Evolutionary conservation across 2,888 invertebrate species (phyloP).

Genomic region (Drosophila emarginata): DNA sequence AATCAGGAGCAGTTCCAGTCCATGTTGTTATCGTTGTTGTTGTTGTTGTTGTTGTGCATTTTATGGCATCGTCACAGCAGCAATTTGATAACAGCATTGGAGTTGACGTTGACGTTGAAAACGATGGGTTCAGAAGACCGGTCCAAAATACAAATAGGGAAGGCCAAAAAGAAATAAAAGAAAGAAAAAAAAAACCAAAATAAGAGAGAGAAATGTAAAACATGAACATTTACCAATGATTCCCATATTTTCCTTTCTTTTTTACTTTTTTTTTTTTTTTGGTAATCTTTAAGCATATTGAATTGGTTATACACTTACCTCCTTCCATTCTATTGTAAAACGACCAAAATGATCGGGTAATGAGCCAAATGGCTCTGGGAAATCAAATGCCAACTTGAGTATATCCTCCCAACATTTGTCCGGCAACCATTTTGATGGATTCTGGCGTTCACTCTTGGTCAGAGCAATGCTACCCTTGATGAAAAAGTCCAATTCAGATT

Average conservation of each 20-base stretch:
- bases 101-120: constrained; percentile 61
- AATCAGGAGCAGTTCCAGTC: constrained; percentile 46
- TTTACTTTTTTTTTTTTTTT: not conserved
- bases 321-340: constrained; percentile 86
- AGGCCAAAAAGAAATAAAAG: constrained; percentile 13
- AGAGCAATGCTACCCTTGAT: constrained; percentile 92
- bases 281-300: constrained; percentile 5
- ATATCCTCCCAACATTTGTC: constrained; percentile 92
- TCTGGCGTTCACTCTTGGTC: constrained; percentile 87
- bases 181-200: too few species aligned
- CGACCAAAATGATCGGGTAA: constrained; percentile 86
- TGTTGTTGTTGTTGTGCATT: constrained; percentile 52
- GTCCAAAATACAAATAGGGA: constrained; percentile 25
- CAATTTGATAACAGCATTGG: constrained; percentile 61
- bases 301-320: constrained; percentile 83
- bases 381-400: constrained; percentile 87
- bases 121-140: constrained; percentile 28
- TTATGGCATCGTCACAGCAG: constrained; percentile 53
- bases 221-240: constrained; percentile 31
- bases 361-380: constrained; percentile 86
- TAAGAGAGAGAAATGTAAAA: constrained; percentile 25
- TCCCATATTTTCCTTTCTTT: constrained; percentile 1
- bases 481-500: constrained; percentile 93
- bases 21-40: constrained; percentile 50
- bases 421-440: constrained; percentile 89